These are phyloP conservation scores for Dipodomys merriami DNA, from an alignment of 2,113 vertebrate genomes.

Conservation along the genomic window DNA sequence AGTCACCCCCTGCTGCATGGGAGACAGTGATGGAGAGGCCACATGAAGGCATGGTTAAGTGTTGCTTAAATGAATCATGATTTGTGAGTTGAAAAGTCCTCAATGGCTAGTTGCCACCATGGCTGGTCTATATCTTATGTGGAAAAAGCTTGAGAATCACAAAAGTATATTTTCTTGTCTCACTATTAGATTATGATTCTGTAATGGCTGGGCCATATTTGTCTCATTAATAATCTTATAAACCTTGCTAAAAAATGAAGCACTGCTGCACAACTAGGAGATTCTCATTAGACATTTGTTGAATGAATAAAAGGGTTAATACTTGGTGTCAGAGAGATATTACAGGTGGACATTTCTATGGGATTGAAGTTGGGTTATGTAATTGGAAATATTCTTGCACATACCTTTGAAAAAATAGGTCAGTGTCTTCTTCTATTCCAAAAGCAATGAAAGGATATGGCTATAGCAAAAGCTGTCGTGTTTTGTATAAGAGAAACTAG, in stretches of 20 bases:
- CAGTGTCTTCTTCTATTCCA: background rate
- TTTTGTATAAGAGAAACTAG: background rate
- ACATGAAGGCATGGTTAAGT: background rate
- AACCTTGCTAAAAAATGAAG: constrained; percentile 30
- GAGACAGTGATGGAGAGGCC: background rate
- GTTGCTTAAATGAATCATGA: constrained; percentile 14
- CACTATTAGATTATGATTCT: constrained; percentile 31
- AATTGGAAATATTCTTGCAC: background rate
- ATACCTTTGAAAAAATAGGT: background rate
- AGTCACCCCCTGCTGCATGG: background rate
- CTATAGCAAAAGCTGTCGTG: background rate
- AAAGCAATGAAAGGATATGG: background rate
- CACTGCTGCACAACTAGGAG: background rate
- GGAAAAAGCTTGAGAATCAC: constrained; percentile 25
- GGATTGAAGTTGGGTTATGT: constrained; percentile 7
- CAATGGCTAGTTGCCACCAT: background rate
- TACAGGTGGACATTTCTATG: background rate
- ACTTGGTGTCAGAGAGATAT: background rate
- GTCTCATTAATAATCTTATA: constrained; percentile 32
- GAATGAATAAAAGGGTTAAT: constrained; percentile 16
- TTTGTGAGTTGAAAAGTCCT: constrained; percentile 17
- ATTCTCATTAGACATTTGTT: background rate
- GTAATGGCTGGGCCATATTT: background rate
- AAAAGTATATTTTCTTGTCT: constrained; percentile 35
- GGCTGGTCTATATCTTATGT: background rate